phyloP scores from a whole-genome alignment of 2,113 vertebrate genomes.

The Dasypus novemcinctus region DNA sequence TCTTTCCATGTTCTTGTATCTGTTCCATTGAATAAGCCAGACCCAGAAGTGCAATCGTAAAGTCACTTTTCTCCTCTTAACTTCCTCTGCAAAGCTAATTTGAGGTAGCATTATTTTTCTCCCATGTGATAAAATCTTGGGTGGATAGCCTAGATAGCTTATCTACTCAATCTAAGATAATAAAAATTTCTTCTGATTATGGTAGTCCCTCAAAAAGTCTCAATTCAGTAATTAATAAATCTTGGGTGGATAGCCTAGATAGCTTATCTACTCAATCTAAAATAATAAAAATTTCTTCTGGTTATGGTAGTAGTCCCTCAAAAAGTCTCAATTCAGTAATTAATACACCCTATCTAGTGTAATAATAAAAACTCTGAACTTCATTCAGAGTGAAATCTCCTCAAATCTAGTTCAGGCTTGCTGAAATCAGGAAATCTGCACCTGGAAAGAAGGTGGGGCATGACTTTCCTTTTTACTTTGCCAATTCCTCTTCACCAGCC shows the following conservation, averaged over 20 bases:
- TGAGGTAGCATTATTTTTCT: neutral
- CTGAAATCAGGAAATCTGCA: neutral
- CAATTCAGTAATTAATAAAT: neutral
- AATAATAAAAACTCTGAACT: neutral
- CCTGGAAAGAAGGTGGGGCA: neutral
- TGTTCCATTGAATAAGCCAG: neutral
- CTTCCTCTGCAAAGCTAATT: neutral
- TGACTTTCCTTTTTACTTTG: neutral
- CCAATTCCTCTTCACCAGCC: neutral
- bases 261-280: slow-evolving; percentile 11
- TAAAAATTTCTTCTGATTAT: neutral
- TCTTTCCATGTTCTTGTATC: neutral
- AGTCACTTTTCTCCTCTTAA: neutral
- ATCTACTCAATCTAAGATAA: slow-evolving; percentile 12
- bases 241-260: neutral
- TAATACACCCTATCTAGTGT: neutral
- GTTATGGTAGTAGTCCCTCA: no score
- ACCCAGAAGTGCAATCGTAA: neutral
- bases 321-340: neutral
- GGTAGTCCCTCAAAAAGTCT: neutral
- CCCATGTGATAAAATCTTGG: neutral
- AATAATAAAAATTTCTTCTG: neutral
- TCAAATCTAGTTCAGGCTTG: neutral
- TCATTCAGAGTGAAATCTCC: neutral
- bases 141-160: neutral